These are phyloP conservation scores for Egretta garzetta DNA, from an alignment of 2,113 vertebrate genomes.

Conservation along the genomic window DNA sequence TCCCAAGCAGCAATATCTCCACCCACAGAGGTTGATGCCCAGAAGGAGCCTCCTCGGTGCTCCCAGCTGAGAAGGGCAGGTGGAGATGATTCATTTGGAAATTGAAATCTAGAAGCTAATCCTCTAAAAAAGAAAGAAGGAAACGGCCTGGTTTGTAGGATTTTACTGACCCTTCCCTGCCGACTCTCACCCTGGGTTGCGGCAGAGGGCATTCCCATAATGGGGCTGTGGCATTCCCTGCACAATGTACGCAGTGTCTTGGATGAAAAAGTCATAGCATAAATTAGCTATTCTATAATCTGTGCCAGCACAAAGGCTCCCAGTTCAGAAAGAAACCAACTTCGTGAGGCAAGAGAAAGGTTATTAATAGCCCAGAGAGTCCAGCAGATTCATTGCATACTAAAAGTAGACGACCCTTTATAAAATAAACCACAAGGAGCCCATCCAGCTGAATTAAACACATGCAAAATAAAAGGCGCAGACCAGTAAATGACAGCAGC, in stretches of 20 bases:
- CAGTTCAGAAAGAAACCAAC: background rate
- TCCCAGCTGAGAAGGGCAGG: background rate
- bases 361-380: background rate
- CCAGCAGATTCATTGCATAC: background rate
- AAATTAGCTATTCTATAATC: background rate
- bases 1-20: background rate
- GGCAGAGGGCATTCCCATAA: background rate
- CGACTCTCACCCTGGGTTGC: background rate
- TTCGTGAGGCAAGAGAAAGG: background rate
- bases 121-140: background rate
- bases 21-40: background rate
- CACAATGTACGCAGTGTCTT: constrained; percentile 25
- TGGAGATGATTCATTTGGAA: constrained; percentile 25
- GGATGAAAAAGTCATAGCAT: background rate
- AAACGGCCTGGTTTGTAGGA: background rate
- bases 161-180: background rate
- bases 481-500: background rate
- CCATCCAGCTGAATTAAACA: background rate
- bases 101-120: background rate
- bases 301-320: background rate
- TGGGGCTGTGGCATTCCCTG: background rate
- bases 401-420: background rate
- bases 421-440: background rate
- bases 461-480: background rate
- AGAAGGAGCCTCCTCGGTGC: background rate